Conservation (phyloP, 2,888 invertebrate species). For the Eupithecia tripunctaria region DNA sequence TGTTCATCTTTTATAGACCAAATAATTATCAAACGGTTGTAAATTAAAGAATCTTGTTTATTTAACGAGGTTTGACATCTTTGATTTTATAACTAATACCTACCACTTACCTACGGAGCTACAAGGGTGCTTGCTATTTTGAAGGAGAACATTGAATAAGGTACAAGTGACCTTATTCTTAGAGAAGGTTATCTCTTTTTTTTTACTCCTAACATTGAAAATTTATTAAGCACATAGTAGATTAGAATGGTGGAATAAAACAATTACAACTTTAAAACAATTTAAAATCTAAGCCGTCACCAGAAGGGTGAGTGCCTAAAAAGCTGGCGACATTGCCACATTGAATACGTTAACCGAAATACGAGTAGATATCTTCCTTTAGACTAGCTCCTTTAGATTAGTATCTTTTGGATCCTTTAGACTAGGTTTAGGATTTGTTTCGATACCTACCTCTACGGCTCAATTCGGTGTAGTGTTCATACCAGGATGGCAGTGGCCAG, state of each 20-base stretch:
- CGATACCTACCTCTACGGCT: not conserved
- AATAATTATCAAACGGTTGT: constrained; percentile 20
- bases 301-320: too few relatives aligned
- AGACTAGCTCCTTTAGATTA: too few relatives aligned
- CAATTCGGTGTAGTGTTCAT: too few relatives aligned
- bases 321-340: too few relatives aligned
- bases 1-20: constrained; percentile 22
- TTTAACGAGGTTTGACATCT: constrained; percentile 13
- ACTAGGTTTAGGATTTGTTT: not conserved
- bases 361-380: too few relatives aligned
- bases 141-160: not conserved
- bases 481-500: not conserved
- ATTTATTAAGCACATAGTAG: too few relatives aligned
- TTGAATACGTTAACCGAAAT: too few relatives aligned
- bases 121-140: not conserved
- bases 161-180: not conserved
- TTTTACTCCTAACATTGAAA: not conserved
- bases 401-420: too few relatives aligned
- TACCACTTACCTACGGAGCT: not conserved
- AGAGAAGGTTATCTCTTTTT: not conserved
- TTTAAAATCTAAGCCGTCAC: too few relatives aligned
- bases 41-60: constrained; percentile 22
- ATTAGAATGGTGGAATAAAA: too few relatives aligned
- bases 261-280: too few relatives aligned
- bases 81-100: constrained; percentile 4